Conservation (phyloP, 1,140 invertebrate genomes). For the Trichogramma pretiosum region DNA sequence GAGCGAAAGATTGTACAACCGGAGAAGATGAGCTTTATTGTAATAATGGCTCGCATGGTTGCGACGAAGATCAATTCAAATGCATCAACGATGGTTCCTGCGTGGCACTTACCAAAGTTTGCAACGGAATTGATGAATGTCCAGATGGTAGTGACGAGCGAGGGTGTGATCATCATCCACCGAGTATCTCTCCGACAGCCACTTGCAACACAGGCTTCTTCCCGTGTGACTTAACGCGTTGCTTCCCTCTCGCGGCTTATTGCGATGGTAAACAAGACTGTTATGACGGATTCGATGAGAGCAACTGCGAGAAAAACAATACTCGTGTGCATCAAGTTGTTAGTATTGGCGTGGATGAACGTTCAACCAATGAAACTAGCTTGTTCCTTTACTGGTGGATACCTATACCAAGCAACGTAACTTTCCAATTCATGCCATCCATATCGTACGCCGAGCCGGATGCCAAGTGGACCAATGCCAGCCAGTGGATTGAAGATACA, state of each 20-base stretch:
- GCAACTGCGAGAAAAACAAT: conserved; percentile 48
- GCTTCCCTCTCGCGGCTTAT: conserved; percentile 47
- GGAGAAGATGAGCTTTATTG: conserved; percentile 61
- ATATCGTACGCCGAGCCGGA: conserved; percentile 34
- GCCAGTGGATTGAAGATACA: conserved; percentile 46
- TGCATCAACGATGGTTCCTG: conserved; percentile 66
- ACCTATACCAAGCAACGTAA: conserved; percentile 31
- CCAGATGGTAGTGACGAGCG: conserved; percentile 71
- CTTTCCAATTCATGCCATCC: conserved; percentile 56
- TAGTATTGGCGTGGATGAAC: conserved; percentile 47
- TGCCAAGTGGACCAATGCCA: conserved; percentile 49
- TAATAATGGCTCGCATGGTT: conserved; percentile 20
- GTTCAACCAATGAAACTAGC: conserved; percentile 43
- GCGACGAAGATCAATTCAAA: conserved; percentile 53
- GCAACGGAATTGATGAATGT: conserved; percentile 65
- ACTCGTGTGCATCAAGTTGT: conserved; percentile 45
- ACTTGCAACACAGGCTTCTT: conserved; percentile 53
- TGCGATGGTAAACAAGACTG: conserved; percentile 66
- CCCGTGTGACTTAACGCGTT: conserved; percentile 52
- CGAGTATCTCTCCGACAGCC: conserved; percentile 32
- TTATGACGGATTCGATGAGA: conserved; percentile 64
- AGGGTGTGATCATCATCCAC: conserved; percentile 38
- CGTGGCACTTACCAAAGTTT: conserved; percentile 52
- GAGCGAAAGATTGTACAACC: conserved; percentile 61
- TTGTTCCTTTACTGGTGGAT: conserved; percentile 53